Conservation (phyloP, 2,797 vertebrate genomes). For the Pristis pectinata region DNA sequence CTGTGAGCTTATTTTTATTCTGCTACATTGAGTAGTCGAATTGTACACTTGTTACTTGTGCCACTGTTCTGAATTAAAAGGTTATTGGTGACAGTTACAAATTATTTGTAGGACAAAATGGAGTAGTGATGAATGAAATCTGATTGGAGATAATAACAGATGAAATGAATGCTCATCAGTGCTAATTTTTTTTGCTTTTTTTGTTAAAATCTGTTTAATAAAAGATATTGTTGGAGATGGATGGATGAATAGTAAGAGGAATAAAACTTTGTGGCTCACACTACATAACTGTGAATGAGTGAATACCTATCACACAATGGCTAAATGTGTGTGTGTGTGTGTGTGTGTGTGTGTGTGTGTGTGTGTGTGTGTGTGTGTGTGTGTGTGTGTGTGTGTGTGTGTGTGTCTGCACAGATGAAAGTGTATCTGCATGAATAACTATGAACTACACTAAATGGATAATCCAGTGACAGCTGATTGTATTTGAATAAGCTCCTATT, state of each 20-base stretch:
- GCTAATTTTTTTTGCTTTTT: background rate
- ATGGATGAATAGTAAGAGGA: background rate
- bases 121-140: background rate
- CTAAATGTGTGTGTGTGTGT: background rate
- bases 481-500: too few relatives aligned
- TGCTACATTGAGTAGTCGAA: background rate
- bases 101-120: background rate
- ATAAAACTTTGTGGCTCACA: too few relatives aligned
- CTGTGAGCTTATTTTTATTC: background rate
- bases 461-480: background rate
- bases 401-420: too few relatives aligned
- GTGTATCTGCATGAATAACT: background rate
- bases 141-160: background rate
- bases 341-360: too few relatives aligned
- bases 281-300: background rate
- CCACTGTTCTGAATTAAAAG: background rate
- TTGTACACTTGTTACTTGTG: background rate
- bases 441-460: background rate
- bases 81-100: background rate
- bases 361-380: background rate
- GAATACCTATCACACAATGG: background rate
- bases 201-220: slow-evolving; percentile 8
- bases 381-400: background rate
- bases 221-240: background rate
- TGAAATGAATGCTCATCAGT: background rate